These are phyloP conservation scores for Ancistrus triradiatus DNA, from an alignment of 2,113 vertebrate genomes.

Conservation along the genomic window DNA sequence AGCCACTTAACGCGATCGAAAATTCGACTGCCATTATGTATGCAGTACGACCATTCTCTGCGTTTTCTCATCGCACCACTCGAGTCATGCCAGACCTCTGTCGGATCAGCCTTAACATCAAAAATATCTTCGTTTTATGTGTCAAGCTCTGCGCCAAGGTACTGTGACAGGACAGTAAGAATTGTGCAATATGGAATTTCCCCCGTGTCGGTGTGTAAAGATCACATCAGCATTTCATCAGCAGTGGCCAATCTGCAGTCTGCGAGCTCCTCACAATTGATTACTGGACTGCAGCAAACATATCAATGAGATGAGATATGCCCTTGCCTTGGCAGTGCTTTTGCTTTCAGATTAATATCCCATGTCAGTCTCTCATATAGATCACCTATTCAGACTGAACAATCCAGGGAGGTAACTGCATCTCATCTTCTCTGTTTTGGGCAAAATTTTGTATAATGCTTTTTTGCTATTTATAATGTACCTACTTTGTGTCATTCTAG, in stretches of 20 bases:
- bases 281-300: constrained; percentile 50
- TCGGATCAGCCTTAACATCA: neutral
- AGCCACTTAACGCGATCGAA: no score
- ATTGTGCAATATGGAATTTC: constrained; percentile 31
- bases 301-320: constrained; percentile 52
- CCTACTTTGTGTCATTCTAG: no score
- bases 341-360: constrained; percentile 48
- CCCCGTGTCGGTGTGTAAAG: constrained; percentile 24
- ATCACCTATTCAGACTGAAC: constrained; percentile 48
- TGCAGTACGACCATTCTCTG: no score
- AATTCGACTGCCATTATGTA: no score
- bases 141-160: no score
- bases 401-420: constrained; percentile 41
- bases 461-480: no score
- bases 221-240: constrained; percentile 40
- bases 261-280: constrained; percentile 44
- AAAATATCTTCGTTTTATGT: no score
- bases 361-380: constrained; percentile 48
- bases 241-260: constrained; percentile 34
- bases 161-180: constrained; percentile 5
- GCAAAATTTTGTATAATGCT: no score
- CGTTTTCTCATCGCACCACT: no score
- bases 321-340: constrained; percentile 39
- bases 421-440: no score
- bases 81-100: no score